A percentile compares a stretch with the other conserved stretches of the same genome.
Conservation (phyloP, 2,888 invertebrate species). For the Spisula solida region DNA sequence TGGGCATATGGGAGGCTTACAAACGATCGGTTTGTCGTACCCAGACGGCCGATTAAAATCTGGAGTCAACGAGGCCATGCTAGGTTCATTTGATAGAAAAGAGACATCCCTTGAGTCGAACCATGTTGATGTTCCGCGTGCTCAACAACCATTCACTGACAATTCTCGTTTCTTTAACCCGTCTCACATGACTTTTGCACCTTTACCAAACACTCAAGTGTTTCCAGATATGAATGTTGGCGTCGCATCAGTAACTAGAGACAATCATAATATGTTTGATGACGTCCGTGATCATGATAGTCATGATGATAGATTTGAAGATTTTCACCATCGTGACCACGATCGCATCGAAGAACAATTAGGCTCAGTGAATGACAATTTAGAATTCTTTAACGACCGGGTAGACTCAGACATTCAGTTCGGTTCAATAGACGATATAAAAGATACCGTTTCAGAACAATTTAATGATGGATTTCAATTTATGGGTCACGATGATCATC, state of each 20-base stretch:
- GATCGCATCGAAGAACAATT: neutral
- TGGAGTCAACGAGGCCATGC: neutral
- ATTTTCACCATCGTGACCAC: neutral
- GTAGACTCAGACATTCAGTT: neutral
- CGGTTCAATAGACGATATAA: neutral
- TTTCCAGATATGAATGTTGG: neutral
- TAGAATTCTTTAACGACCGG: neutral
- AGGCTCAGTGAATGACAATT: neutral
- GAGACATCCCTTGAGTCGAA: neutral
- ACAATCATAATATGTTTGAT: neutral
- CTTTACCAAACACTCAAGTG: neutral
- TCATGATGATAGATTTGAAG: neutral
- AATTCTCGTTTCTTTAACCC: neutral
- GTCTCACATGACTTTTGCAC: neutral
- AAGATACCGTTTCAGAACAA: neutral
- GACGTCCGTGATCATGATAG: neutral
- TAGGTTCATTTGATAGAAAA: constrained; percentile 3
- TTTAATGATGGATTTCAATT: neutral
- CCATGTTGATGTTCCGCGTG: neutral
- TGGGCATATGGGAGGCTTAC: neutral
- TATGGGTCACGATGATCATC: neutral
- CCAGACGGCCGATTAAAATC: neutral
- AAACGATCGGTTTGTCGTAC: neutral
- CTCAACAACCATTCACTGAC: neutral
- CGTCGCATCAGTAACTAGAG: neutral